phyloP scores from a whole-genome alignment of 1,140 invertebrate genomes.

The Mycetomoellerius zeteki region DNA sequence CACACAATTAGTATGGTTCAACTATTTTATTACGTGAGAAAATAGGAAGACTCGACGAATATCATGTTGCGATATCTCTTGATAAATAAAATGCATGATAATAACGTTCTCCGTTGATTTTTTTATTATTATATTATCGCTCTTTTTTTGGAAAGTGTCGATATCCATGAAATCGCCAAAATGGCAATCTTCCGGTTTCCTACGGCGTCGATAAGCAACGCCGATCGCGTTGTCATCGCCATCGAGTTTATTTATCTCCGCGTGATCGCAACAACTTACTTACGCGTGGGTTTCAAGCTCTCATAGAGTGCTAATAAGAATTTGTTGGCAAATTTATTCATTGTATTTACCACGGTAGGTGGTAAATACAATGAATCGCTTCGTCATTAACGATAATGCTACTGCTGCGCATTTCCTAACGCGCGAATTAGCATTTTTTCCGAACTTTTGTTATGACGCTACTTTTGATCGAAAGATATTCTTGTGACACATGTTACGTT shows the following conservation, averaged over 20 bases:
- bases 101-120: background rate
- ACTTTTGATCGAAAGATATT: background rate
- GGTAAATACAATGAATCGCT: conserved; percentile 73
- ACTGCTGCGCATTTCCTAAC: background rate
- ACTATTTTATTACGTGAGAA: background rate
- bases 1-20: background rate
- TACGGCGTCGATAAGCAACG: background rate
- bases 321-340: conserved; percentile 71
- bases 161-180: conserved; percentile 39
- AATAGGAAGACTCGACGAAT: background rate
- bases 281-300: conserved; percentile 3
- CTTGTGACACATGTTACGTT: background rate
- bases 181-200: background rate
- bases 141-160: background rate
- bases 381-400: conserved; percentile 64
- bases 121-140: background rate
- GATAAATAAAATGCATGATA: background rate
- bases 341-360: no score
- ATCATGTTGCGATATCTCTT: background rate
- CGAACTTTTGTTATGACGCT: background rate
- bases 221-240: background rate
- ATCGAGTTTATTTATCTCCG: conserved; percentile 25
- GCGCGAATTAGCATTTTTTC: conserved; percentile 4
- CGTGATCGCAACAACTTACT: conserved; percentile 33
- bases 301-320: conserved; percentile 60